Conservation (phyloP, 2,888 invertebrate genomes). For the Hydriomena furcata region DNA sequence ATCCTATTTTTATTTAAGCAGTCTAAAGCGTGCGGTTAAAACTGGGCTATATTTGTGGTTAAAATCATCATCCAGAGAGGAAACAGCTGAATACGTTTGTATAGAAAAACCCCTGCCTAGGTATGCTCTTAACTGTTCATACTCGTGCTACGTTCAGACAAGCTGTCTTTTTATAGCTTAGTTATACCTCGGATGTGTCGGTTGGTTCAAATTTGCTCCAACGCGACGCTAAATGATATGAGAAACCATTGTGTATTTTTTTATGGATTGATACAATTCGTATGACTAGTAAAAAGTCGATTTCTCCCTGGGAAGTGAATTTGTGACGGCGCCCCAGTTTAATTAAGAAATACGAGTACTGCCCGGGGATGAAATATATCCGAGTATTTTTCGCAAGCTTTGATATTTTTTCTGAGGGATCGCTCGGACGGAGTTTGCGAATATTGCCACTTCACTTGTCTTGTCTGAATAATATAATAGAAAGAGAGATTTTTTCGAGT, state of each 20-base stretch:
- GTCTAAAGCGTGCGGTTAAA: too few relatives aligned
- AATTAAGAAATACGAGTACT: neutral
- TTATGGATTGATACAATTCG: conserved; percentile 20
- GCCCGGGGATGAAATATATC: neutral
- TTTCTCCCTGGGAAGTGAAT: conserved; percentile 9
- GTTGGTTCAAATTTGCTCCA: conserved; percentile 8
- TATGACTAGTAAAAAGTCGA: conserved; percentile 14
- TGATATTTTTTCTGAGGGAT: conserved; percentile 1
- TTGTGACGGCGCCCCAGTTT: conserved; percentile 14
- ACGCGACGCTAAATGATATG: conserved; percentile 20
- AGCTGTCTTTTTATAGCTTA: neutral
- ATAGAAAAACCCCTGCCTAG: too few relatives aligned
- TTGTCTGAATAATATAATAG: too few relatives aligned
- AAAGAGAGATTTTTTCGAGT: too few relatives aligned
- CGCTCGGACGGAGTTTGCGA: neutral
- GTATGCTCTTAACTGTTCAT: too few relatives aligned
- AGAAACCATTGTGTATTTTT: conserved; percentile 29
- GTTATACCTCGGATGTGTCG: neutral
- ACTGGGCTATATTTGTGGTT: too few relatives aligned
- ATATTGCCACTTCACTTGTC: neutral
- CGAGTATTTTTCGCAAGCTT: conserved; percentile 1
- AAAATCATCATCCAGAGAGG: too few relatives aligned
- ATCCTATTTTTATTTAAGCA: too few relatives aligned
- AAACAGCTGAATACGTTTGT: too few relatives aligned
- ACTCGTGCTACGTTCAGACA: neutral